Evolutionary conservation across 2,888 invertebrate species (phyloP).

Genomic region (Agriopis aurantiaria): DNA sequence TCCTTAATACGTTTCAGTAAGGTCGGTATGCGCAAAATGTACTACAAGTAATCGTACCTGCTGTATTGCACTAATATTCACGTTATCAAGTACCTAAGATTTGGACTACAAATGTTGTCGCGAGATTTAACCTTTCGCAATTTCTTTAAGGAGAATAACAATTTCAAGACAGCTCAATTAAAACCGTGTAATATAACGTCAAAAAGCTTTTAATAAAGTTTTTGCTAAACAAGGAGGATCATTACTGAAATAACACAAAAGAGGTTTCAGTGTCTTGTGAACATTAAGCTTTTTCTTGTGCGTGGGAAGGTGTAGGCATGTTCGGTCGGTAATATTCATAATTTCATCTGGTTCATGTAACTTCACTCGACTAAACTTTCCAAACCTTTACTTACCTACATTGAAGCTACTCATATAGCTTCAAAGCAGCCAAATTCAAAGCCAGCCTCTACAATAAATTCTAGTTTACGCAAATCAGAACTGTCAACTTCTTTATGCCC

Average conservation of each 20-base stretch:
- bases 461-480: slow-evolving; percentile 43
- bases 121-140: slow-evolving; percentile 8
- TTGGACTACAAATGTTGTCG: background rate
- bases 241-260: slow-evolving; percentile 35
- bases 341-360: slow-evolving; percentile 1
- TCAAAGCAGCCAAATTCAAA: slow-evolving; percentile 23
- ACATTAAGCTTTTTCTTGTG: slow-evolving; percentile 13
- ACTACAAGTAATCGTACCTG: too few species aligned
- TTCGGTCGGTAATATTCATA: slow-evolving; percentile 2
- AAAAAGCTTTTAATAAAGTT: slow-evolving; percentile 35
- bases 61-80: background rate
- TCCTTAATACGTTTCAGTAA: too few species aligned
- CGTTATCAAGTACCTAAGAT: background rate
- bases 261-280: slow-evolving; percentile 25
- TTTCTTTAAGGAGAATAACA: slow-evolving; percentile 2
- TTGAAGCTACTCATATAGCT: background rate
- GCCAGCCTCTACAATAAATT: slow-evolving; percentile 36
- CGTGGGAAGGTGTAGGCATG: slow-evolving; percentile 7
- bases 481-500: slow-evolving; percentile 48
- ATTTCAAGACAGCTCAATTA: slow-evolving; percentile 12
- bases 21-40: too few species aligned
- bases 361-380: slow-evolving; percentile 27
- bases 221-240: slow-evolving; percentile 34
- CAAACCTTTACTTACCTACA: slow-evolving; percentile 18
- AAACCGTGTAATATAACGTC: slow-evolving; percentile 20